These are phyloP conservation scores for Pomacea maculata DNA, from an alignment of 1,140 invertebrate species.

Conservation along the genomic window DNA sequence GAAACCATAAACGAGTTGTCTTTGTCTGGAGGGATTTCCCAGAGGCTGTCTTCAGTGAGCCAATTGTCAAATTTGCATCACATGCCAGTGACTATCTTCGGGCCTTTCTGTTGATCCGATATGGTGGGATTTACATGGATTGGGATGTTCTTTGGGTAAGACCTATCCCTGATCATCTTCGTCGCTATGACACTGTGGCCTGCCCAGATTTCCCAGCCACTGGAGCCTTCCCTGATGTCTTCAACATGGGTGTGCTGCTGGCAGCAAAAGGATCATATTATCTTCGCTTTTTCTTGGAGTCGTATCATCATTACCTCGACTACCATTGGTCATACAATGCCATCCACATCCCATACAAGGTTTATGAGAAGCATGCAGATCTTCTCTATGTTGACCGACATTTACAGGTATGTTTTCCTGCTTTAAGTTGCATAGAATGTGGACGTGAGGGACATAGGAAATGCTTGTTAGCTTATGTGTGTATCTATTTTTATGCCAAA, in stretches of 20 bases:
- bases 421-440: not conserved
- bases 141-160: slow-evolving; percentile 45
- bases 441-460: too few species aligned
- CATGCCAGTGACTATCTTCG: slow-evolving; percentile 45
- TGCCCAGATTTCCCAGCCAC: slow-evolving; percentile 35
- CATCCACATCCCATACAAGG: slow-evolving; percentile 43
- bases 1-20: slow-evolving; percentile 25
- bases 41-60: slow-evolving; percentile 31
- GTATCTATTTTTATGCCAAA: too few species aligned
- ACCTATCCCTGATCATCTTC: slow-evolving; percentile 23
- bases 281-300: slow-evolving; percentile 36
- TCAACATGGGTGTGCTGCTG: slow-evolving; percentile 41
- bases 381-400: slow-evolving; percentile 32
- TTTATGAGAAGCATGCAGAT: slow-evolving; percentile 40
- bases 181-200: slow-evolving; percentile 27
- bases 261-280: slow-evolving; percentile 34
- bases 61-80: slow-evolving; percentile 30
- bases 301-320: slow-evolving; percentile 36
- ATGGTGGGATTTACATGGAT: slow-evolving; percentile 44
- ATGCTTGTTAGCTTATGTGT: too few species aligned
- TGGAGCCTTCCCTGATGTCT: slow-evolving; percentile 38
- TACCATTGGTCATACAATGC: slow-evolving; percentile 44
- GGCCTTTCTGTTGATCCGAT: slow-evolving; percentile 37
- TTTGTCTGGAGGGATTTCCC: slow-evolving; percentile 38
- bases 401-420: slow-evolving; percentile 34